phyloP scores from a whole-genome alignment of 2,797 vertebrate genomes.

The Danio tinwini region DNA sequence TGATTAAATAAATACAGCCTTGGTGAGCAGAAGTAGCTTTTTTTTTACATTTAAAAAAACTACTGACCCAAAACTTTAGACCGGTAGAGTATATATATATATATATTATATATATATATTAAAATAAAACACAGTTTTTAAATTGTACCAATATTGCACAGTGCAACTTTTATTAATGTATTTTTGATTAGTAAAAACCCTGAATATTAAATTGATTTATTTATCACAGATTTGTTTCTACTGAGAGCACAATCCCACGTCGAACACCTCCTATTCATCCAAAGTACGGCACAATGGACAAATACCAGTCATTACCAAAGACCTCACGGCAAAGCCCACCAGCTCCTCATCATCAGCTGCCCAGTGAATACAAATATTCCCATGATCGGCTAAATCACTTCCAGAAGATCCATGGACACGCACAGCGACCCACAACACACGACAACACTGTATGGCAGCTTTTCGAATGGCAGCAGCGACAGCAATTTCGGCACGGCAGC shows the following conservation, averaged over 20 bases:
- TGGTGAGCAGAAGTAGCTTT: too few relatives aligned
- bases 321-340: conserved; percentile 83
- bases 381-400: conserved; percentile 93
- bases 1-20: too few relatives aligned
- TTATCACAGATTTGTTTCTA: conserved; percentile 68
- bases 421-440: conserved; percentile 66
- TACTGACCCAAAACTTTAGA: too few relatives aligned
- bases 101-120: too few relatives aligned
- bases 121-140: background rate
- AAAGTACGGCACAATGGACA: conserved; percentile 76
- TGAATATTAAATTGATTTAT: background rate
- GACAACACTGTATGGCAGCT: conserved; percentile 90
- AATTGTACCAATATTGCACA: background rate
- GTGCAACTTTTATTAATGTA: background rate
- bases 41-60: too few relatives aligned
- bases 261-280: conserved; percentile 82
- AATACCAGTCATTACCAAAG: conserved; percentile 90
- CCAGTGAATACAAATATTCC: conserved; percentile 94
- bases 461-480: conserved; percentile 96
- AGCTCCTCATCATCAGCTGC: conserved; percentile 74
- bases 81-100: too few relatives aligned
- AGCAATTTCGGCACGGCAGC: conserved; percentile 93
- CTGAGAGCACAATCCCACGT: conserved; percentile 84
- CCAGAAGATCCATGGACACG: conserved; percentile 85
- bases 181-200: background rate